Conservation (phyloP, 2,113 vertebrate genomes). For the Calypte anna region DNA sequence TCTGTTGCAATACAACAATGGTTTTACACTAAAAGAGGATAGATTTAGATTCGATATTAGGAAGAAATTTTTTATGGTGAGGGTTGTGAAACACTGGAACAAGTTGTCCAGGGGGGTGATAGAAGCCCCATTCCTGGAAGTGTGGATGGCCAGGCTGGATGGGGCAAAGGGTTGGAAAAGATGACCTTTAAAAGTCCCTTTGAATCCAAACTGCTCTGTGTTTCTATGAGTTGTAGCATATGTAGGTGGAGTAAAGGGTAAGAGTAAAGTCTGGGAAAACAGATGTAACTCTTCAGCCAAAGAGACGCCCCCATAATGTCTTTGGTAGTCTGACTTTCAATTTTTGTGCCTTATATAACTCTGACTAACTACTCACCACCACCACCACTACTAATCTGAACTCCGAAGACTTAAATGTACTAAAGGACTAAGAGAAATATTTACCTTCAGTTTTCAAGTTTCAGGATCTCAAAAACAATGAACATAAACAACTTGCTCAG, state of each 20-base stretch:
- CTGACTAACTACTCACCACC: not conserved
- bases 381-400: not conserved
- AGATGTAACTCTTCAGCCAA: not conserved
- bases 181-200: not conserved
- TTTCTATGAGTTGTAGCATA: not conserved
- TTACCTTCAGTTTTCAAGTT: slow-evolving; percentile 10
- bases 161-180: not conserved
- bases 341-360: not conserved
- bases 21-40: not conserved
- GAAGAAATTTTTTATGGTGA: not conserved
- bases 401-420: not conserved
- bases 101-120: not conserved
- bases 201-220: not conserved
- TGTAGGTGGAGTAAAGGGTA: not conserved
- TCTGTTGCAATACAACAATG: too few relatives aligned
- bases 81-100: not conserved
- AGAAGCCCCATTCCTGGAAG: not conserved
- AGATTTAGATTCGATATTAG: not conserved
- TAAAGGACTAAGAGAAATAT: not conserved
- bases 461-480: not conserved
- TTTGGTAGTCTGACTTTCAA: not conserved
- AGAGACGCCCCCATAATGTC: not conserved
- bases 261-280: not conserved
- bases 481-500: not conserved
- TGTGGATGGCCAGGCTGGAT: not conserved